Conservation (phyloP, 35 echinoderm and acorn worm species). For the Holothuria glaberrima region DNA sequence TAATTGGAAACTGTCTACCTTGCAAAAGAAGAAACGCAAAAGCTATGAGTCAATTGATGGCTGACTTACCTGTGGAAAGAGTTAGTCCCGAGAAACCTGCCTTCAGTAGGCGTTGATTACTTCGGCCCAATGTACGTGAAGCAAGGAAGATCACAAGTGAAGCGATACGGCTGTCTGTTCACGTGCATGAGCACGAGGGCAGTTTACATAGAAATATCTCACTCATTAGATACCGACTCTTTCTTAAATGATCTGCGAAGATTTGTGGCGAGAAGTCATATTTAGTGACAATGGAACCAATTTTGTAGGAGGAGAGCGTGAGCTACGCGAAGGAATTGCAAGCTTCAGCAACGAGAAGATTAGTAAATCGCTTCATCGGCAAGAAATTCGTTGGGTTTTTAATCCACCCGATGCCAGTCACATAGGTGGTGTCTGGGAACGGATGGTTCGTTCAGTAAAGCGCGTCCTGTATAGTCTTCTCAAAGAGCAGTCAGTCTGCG, state of each 20-base stretch:
- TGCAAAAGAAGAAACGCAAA: conserved; percentile 14
- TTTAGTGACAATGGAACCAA: conserved; percentile 44
- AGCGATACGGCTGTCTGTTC: conserved; percentile 34
- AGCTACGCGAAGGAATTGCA: background rate
- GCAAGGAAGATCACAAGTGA: background rate
- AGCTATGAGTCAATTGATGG: conserved; percentile 7
- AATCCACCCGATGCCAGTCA: conserved; percentile 10
- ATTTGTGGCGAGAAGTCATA: conserved; percentile 22
- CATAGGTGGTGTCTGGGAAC: conserved; percentile 3
- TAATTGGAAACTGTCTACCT: background rate
- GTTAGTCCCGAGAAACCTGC: conserved; percentile 21
- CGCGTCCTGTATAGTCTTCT: conserved; percentile 5
- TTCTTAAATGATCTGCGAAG: conserved; percentile 48
- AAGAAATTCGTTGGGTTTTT: background rate
- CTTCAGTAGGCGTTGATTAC: conserved; percentile 23
- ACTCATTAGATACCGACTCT: conserved; percentile 53
- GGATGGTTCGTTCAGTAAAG: conserved; percentile 12
- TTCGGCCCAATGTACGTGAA: conserved; percentile 25
- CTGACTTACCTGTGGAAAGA: background rate
- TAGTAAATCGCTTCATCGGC: background rate
- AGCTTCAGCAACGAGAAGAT: background rate
- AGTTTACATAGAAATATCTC: conserved; percentile 58
- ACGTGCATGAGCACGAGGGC: background rate
- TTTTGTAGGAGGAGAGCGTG: conserved; percentile 4
- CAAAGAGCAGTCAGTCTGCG: background rate